Conservation (phyloP, 2,113 vertebrate species). For the Genyomyrus donnyi region DNA sequence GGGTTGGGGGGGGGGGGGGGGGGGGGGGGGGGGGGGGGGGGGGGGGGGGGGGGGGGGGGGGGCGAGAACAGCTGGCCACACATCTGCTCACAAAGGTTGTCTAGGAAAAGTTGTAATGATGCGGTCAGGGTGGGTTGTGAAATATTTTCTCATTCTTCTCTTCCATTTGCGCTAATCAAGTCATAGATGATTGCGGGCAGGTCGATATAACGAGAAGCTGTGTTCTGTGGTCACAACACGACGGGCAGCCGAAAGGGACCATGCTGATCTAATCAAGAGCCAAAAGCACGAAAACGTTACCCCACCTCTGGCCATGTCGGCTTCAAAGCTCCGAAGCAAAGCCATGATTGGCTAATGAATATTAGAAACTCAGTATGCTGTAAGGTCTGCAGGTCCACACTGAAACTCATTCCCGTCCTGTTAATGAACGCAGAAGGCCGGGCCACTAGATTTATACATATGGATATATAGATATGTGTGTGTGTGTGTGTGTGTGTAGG, state of each 20-base stretch:
- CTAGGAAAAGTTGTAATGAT: slow-evolving; percentile 9
- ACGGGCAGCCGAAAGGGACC: background rate
- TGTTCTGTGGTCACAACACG: background rate
- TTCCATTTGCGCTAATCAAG: slow-evolving; percentile 7
- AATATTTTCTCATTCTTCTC: slow-evolving; percentile 10
- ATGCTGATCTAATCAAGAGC: slow-evolving; percentile 13
- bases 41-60: background rate
- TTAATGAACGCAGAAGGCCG: background rate
- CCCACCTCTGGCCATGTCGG: background rate
- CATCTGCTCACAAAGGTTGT: background rate
- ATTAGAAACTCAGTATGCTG: background rate
- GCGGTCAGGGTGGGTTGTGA: slow-evolving; percentile 1
- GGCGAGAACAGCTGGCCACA: background rate
- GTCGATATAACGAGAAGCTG: background rate
- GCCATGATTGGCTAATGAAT: slow-evolving; percentile 2
- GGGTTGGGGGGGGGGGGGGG: background rate
- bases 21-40: no score
- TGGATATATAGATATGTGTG: background rate
- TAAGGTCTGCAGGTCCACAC: background rate
- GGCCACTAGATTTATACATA: background rate
- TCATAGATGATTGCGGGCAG: slow-evolving; percentile 9
- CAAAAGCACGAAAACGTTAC: background rate
- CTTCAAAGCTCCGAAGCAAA: background rate
- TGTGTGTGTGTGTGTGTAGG: background rate
- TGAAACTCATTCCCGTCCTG: background rate